These are phyloP conservation scores for Peribatodes rhomboidaria DNA, from an alignment of 2,888 invertebrate species.

Conservation along the genomic window DNA sequence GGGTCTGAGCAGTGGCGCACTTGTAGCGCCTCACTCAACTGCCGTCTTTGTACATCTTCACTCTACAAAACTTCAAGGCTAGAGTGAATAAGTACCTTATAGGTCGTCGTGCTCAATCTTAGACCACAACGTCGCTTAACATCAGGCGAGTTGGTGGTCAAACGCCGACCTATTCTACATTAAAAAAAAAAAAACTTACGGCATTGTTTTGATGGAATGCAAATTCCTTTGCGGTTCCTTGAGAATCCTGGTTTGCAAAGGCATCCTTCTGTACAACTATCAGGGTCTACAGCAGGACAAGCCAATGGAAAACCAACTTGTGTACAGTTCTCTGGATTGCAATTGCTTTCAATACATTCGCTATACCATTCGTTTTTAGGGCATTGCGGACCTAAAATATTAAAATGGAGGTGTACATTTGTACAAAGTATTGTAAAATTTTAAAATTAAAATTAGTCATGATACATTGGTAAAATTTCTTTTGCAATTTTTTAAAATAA, in stretches of 20 bases:
- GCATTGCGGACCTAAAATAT: conserved; percentile 45
- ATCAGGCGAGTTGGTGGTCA: neutral
- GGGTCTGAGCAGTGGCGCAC: no score
- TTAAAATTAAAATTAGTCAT: no score
- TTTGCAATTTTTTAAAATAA: no score
- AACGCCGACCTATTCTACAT: neutral
- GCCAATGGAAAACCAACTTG: conserved; percentile 49
- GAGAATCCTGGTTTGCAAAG: conserved; percentile 48
- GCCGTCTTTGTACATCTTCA: no score
- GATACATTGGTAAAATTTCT: no score
- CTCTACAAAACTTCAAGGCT: no score
- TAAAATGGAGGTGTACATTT: neutral
- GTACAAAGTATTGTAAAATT: neutral
- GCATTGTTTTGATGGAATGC: conserved; percentile 51
- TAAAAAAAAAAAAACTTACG: conserved; percentile 42
- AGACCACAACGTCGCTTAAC: no score
- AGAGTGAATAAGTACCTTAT: no score
- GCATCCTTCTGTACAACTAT: conserved; percentile 50
- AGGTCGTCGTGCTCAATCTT: no score
- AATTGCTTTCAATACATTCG: conserved; percentile 47
- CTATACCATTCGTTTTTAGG: conserved; percentile 49
- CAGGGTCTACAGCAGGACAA: conserved; percentile 44
- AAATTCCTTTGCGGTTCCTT: conserved; percentile 47
- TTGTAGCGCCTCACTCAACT: no score
- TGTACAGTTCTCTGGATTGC: conserved; percentile 48